Evolutionary conservation across 2,113 vertebrate species (phyloP), one percentile per base, ranked within the genome.

Genomic region (Oncorhynchus tshawytscha): DNA sequence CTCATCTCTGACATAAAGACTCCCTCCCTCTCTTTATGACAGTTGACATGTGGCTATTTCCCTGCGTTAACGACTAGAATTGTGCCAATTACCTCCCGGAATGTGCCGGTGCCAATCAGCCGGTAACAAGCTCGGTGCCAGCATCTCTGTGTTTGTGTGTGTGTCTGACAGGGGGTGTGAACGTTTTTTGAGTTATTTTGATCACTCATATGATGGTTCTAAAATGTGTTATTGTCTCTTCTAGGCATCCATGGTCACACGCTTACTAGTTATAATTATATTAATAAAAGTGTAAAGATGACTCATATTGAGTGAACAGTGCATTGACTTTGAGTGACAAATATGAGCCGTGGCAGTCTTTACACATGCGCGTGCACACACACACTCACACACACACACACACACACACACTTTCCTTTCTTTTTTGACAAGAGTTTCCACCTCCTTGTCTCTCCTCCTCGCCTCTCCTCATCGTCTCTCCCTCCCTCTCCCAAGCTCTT

Each of bases 401-500:
- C 71, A 22, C 64, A 71, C 67, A 31, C 49, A 70, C 49, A 59
- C 51, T 39, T 51, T 16, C 73, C 72, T 67, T 25, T 12, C 24
- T 80, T 76, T 85, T 80, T 79, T 79, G 78, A 81, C 82, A 80
- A n/a, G 59, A 79, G 49, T 80, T 82, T 77, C 67, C 78, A 64
- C 80, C 68, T 67, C 71, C 79, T 16, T 73, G 4, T 77, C 77
- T 31, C 67, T 79, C 27, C 27, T 75, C 62, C 60, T 77, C 73
- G 68, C 73, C 70, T 74, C 81, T 77, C 84, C 78, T 24, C 24
- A 1, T 24, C 24, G 24, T 1, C 24, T 77, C 77, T 31, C 67
- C 62, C 60, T 78, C 73, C 73, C 70, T 74, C 81, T 77, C 84
- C 78, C 71, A 91, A 85, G 85, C 76, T 81, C 85, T 90, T 93